Evolutionary conservation across 2,888 invertebrate genomes (phyloP).

Genomic region (Bombyx huttoni): DNA sequence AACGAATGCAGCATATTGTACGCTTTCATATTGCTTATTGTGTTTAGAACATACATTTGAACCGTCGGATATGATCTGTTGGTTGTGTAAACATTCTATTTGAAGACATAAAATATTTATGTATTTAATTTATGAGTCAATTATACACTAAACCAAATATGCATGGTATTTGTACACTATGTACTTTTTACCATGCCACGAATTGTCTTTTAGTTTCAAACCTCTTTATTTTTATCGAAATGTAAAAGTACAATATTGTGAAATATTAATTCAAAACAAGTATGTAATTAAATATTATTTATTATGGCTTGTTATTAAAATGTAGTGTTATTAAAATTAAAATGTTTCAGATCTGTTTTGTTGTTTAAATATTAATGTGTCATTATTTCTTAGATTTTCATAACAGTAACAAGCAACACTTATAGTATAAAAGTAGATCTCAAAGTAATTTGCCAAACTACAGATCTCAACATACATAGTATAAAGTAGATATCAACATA

Average conservation of each 20-base stretch:
- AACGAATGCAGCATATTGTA: slow-evolving; percentile 5
- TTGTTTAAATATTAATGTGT: slow-evolving; percentile 23
- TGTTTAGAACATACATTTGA: not conserved
- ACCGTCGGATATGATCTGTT: not conserved
- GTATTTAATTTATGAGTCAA: not conserved
- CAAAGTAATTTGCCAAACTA: too few species aligned
- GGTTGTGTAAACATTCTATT: not conserved
- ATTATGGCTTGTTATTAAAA: slow-evolving; percentile 25
- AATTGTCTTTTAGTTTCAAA: slow-evolving; percentile 21
- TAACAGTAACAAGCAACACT: too few species aligned
- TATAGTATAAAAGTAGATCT: too few species aligned
- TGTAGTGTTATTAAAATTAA: slow-evolving; percentile 36
- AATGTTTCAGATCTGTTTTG: slow-evolving; percentile 48
- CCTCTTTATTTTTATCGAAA: slow-evolving; percentile 12
- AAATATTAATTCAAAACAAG: slow-evolving; percentile 13
- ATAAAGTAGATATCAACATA: too few species aligned
- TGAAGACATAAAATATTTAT: not conserved
- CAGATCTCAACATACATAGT: too few species aligned
- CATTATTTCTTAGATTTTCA: too few species aligned
- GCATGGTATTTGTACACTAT: slow-evolving; percentile 33
- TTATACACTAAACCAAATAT: not conserved
- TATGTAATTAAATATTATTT: slow-evolving; percentile 26
- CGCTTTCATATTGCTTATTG: not conserved
- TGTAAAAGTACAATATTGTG: slow-evolving; percentile 31
- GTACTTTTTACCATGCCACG: slow-evolving; percentile 43